phyloP scores from a whole-genome alignment of 2,888 invertebrate species.

The Drosophila falleni region DNA sequence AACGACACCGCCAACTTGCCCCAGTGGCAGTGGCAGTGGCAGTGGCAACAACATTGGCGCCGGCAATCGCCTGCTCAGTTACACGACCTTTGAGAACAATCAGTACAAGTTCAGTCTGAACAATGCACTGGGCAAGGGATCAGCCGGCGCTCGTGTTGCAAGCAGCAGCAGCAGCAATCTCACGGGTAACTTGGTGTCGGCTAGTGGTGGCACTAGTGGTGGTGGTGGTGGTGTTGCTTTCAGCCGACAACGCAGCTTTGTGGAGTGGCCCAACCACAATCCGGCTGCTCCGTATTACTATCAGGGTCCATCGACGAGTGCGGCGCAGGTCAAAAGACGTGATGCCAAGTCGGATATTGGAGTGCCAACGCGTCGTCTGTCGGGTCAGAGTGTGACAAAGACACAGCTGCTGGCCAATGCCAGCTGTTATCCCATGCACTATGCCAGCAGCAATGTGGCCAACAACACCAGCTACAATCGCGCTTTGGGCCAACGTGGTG shows the following conservation, averaged over 20 bases:
- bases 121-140: slow-evolving; percentile 77
- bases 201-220: slow-evolving; percentile 32
- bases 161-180: slow-evolving; percentile 74
- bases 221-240: slow-evolving; percentile 67
- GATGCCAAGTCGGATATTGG: slow-evolving; percentile 86
- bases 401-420: slow-evolving; percentile 80
- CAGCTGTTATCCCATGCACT: slow-evolving; percentile 78
- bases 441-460: slow-evolving; percentile 71
- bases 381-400: slow-evolving; percentile 81
- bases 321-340: slow-evolving; percentile 75
- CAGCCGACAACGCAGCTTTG: slow-evolving; percentile 79
- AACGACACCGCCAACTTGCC: slow-evolving; percentile 30
- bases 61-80: slow-evolving; percentile 84
- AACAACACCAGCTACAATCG: slow-evolving; percentile 50
- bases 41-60: slow-evolving; percentile 45
- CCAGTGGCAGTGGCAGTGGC: slow-evolving; percentile 21
- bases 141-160: slow-evolving; percentile 54
- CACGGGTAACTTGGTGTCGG: slow-evolving; percentile 65
- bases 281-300: slow-evolving; percentile 83
- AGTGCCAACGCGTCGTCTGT: slow-evolving; percentile 82
- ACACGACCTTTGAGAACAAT: slow-evolving; percentile 85
- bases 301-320: slow-evolving; percentile 74
- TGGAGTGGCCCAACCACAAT: slow-evolving; percentile 82
- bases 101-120: slow-evolving; percentile 86
- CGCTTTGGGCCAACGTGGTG: slow-evolving; percentile 56